Conservation (phyloP, 2,113 vertebrate genomes). For the Ctenodactylus gundi region DNA sequence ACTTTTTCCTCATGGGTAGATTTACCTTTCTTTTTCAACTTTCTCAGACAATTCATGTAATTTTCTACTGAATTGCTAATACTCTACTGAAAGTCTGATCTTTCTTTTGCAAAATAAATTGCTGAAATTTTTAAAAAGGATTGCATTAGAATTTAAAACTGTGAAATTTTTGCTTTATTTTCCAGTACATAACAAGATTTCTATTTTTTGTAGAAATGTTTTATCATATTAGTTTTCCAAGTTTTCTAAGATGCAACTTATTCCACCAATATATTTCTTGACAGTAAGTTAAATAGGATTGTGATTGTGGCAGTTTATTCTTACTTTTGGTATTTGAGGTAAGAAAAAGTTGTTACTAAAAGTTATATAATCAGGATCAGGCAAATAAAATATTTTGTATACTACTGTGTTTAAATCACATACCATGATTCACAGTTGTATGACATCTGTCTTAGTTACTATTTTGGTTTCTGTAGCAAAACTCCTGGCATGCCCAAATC, state of each 20-base stretch:
- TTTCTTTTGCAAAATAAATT: background rate
- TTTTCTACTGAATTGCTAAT: background rate
- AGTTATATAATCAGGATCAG: background rate
- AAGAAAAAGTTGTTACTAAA: constrained; percentile 34
- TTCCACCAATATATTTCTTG: background rate
- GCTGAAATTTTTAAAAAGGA: background rate
- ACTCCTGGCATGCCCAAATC: too few species aligned
- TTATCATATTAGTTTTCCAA: too few species aligned
- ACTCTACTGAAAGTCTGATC: background rate
- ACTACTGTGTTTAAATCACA: background rate
- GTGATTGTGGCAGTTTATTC: background rate
- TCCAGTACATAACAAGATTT: background rate
- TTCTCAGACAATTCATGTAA: background rate
- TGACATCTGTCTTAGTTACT: too few species aligned
- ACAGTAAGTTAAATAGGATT: background rate
- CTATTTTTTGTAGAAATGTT: too few species aligned
- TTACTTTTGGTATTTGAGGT: constrained; percentile 53
- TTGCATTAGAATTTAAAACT: background rate
- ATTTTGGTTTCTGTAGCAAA: too few species aligned
- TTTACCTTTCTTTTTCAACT: background rate
- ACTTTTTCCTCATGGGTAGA: background rate
- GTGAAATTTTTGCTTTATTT: background rate
- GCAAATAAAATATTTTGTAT: background rate
- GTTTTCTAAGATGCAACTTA: background rate
- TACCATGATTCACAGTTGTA: constrained; percentile 9